These are phyloP conservation scores for Apoda limacodes DNA, from an alignment of 2,888 invertebrate genomes.

Conservation along the genomic window DNA sequence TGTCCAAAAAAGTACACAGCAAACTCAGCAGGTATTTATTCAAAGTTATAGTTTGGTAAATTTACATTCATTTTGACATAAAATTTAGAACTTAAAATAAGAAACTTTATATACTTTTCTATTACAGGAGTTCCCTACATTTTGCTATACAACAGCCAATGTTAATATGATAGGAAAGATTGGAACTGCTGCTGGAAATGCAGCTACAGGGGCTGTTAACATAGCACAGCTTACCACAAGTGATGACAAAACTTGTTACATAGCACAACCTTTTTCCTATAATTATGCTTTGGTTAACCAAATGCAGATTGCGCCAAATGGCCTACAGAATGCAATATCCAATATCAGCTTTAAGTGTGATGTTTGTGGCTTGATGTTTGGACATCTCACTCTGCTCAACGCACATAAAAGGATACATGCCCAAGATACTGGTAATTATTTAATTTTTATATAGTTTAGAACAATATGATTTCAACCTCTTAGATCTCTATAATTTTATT, in stretches of 20 bases:
- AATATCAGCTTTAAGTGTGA: slow-evolving; percentile 91
- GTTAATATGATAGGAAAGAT: slow-evolving; percentile 78
- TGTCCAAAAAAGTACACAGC: slow-evolving; percentile 65
- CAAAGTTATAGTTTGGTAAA: no score
- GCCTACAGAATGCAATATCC: slow-evolving; percentile 77
- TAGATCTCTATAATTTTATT: no score
- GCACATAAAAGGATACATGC: slow-evolving; percentile 88
- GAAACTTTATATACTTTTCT: slow-evolving; percentile 5
- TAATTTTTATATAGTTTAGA: no score
- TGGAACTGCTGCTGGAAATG: slow-evolving; percentile 47
- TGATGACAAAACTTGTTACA: slow-evolving; percentile 79
- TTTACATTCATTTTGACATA: no score
- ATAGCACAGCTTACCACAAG: slow-evolving; percentile 74
- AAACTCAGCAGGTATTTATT: slow-evolving; percentile 32
- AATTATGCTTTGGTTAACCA: slow-evolving; percentile 89
- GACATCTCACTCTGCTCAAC: slow-evolving; percentile 83
- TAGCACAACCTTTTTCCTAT: slow-evolving; percentile 80
- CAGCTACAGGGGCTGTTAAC: slow-evolving; percentile 72
- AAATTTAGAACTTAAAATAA: not conserved
- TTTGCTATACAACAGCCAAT: slow-evolving; percentile 75
- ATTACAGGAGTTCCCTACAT: slow-evolving; percentile 74
- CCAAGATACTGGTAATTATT: slow-evolving; percentile 66
- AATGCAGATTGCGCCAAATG: slow-evolving; percentile 81
- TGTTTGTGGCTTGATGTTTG: slow-evolving; percentile 87
- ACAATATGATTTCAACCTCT: no score